Evolutionary conservation across 2,888 invertebrate species (phyloP).

Genomic region (Ectemnius cavifrons): DNA sequence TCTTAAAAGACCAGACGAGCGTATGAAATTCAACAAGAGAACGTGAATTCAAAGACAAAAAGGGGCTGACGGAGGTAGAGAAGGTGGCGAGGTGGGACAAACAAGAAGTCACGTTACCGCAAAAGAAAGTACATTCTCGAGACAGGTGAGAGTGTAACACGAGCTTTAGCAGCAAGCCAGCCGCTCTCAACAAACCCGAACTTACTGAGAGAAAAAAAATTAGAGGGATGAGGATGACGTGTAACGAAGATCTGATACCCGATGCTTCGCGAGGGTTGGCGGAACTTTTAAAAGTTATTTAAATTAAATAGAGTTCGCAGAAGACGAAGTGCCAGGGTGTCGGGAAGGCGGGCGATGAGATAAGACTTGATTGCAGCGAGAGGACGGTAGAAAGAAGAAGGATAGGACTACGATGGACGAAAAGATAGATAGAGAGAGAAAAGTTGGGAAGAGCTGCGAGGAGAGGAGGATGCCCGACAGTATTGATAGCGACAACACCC

Average conservation of each 20-base stretch:
- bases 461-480: slow-evolving; percentile 39
- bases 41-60: background rate
- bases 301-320: slow-evolving; percentile 68
- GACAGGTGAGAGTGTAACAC: slow-evolving; percentile 15
- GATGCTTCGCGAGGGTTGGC: slow-evolving; percentile 21
- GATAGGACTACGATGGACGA: too few relatives aligned
- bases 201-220: background rate
- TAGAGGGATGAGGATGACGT: slow-evolving; percentile 19
- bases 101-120: too few relatives aligned
- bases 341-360: slow-evolving; percentile 54
- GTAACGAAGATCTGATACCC: slow-evolving; percentile 56
- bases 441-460: slow-evolving; percentile 35
- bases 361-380: slow-evolving; percentile 63
- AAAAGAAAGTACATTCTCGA: slow-evolving; percentile 23
- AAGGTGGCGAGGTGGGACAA: background rate
- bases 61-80: slow-evolving; percentile 7
- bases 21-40: background rate
- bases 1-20: too few relatives aligned
- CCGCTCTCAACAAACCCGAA: background rate
- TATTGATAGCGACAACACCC: slow-evolving; percentile 66
- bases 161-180: slow-evolving; percentile 6
- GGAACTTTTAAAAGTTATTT: slow-evolving; percentile 71
- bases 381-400: too few relatives aligned
- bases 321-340: slow-evolving; percentile 13
- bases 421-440: too few relatives aligned